These are phyloP conservation scores for Tinea pellionella DNA, from an alignment of 2,888 invertebrate genomes.

Conservation along the genomic window DNA sequence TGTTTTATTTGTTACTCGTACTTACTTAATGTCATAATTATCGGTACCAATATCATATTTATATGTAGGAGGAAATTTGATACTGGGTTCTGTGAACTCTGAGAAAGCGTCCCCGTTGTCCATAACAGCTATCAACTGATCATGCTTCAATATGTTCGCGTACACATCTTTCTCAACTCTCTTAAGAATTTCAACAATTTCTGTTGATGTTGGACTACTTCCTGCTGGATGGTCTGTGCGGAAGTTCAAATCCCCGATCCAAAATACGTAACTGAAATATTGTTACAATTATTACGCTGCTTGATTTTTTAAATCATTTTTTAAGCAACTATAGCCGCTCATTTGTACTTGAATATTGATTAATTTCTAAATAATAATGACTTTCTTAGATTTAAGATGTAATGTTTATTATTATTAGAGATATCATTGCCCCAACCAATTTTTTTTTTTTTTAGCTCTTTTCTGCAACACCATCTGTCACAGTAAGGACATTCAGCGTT, in stretches of 20 bases:
- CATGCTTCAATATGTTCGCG: constrained; percentile 74
- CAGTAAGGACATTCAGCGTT: too few species aligned
- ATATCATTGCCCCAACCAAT: too few species aligned
- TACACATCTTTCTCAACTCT: constrained; percentile 76
- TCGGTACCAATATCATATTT: constrained; percentile 82
- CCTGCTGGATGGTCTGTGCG: constrained; percentile 76
- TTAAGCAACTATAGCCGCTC: too few species aligned
- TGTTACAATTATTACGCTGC: not conserved
- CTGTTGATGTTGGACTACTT: constrained; percentile 70
- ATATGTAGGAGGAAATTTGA: constrained; percentile 88
- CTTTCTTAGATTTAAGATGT: too few species aligned
- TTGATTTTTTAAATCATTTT: too few species aligned
- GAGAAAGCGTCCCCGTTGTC: constrained; percentile 83
- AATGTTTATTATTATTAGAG: too few species aligned
- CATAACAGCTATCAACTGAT: constrained; percentile 81
- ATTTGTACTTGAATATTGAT: too few species aligned
- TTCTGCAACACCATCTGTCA: too few species aligned
- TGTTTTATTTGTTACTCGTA: constrained; percentile 19
- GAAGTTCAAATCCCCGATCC: constrained; percentile 93
- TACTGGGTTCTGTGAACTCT: constrained; percentile 78
- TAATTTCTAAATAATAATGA: too few species aligned
- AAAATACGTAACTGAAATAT: constrained; percentile 83
- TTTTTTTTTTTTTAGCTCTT: too few species aligned
- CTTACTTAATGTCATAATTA: constrained; percentile 84
- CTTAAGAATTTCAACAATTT: constrained; percentile 74